Percentiles rank a stretch among this genome's conserved stretches.
Conservation (phyloP, 2,797 vertebrate genomes). For the Hypotaenidia okinawae region DNA sequence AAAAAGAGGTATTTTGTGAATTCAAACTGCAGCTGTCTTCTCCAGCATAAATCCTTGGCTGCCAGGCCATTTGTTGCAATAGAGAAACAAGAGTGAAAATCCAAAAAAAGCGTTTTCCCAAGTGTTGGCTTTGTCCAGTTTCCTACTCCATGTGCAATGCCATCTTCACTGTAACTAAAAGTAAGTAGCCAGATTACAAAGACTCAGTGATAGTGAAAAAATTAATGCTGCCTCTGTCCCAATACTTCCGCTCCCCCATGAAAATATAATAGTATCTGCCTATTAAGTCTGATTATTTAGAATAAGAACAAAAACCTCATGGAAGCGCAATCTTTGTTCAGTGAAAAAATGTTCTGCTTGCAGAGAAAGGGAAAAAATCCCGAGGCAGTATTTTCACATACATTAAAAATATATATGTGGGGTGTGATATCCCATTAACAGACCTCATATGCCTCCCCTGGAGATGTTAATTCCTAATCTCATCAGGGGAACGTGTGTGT, state of each 20-base stretch:
- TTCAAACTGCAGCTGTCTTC: not conserved
- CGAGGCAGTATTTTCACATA: not conserved
- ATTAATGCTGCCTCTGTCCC: not conserved
- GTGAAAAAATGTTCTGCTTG: not conserved
- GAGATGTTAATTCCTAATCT: slow-evolving; percentile 44
- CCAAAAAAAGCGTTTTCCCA: not conserved
- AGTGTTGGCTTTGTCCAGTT: not conserved
- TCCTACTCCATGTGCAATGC: not conserved
- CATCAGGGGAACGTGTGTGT: not conserved
- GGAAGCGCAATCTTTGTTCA: not conserved
- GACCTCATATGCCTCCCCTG: not conserved
- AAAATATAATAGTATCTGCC: not conserved
- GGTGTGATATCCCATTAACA: slow-evolving; percentile 28
- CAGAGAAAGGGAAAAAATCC: slow-evolving; percentile 6
- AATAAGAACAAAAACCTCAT: not conserved
- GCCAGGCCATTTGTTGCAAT: fast-evolving
- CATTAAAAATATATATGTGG: slow-evolving; percentile 21
- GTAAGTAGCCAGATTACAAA: not conserved
- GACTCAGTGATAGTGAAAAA: not conserved
- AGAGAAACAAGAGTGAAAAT: not conserved
- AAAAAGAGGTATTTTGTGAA: not conserved
- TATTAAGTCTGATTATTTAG: not conserved
- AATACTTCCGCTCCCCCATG: too few relatives aligned
- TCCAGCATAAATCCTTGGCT: not conserved
- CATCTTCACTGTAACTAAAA: not conserved